Evolutionary conservation across 2,113 vertebrate species (phyloP), one percentile per base, ranked within the genome.

Genomic region (Leptocoma aspasia): DNA sequence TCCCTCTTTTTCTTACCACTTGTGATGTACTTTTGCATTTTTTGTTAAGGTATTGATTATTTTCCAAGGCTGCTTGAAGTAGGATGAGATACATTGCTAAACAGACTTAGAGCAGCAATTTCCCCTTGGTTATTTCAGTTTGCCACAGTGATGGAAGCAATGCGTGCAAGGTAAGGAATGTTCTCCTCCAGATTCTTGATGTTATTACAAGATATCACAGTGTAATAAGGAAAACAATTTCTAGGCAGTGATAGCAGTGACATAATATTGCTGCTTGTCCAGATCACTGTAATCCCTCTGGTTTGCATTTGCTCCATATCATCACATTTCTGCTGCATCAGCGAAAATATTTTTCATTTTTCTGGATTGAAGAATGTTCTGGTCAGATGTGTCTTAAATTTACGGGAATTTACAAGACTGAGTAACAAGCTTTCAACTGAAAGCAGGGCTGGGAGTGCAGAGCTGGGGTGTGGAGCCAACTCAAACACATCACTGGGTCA

Each of bases 281-380:
- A 81, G 85, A 60, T 92, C 73, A 45, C 56, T 85, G 56, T 73
- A 71, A 56, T 92, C 77, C 59, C 60, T 90, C 95, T 92, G 92
- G 47, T 95, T 93, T 95, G 53, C 91, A 86, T 95, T 91, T 93
- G 87, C 70, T 95, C 91, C 50, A 15, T 89, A 71, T 95, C 82
- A 61, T 83, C 59, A 49, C 19, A 18, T 94, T 97, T 97, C 91
- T 96, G 95, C 95, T 72, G 82, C 73, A 82, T 96, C 96, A 95
- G 94, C 93, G 13, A 24, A 80, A 97, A 95, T 95, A 64, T 72
- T 93, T 95, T 82, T 97, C 87, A 45, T 95, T 82, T 89, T 94
- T 96, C 60, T 94, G 84, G 53, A 45, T 1, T 23, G 69, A 90
- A 72, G 87, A 93, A 84, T 3, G 1, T 77, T 86, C 71, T 94